Percentiles rank a stretch among this genome's conserved stretches.
phyloP scores from a whole-genome alignment of 1,140 invertebrate species.

The Drosophila littoralis region DNA sequence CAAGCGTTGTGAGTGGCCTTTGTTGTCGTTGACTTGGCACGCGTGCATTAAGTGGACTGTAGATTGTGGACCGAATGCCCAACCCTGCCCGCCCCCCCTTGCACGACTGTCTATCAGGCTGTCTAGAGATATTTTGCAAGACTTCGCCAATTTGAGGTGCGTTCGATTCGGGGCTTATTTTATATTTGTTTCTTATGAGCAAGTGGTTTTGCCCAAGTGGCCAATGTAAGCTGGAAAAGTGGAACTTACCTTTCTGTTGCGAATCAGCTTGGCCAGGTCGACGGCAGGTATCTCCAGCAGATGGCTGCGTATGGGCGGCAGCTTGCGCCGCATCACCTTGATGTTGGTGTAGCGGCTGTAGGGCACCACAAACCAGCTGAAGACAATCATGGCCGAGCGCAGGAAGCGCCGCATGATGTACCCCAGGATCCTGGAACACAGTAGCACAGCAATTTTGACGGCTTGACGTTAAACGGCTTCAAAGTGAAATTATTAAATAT shows the following conservation, averaged over 20 bases:
- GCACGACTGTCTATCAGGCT: not conserved
- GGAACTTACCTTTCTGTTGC: slow-evolving; percentile 86
- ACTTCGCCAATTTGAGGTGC: slow-evolving; percentile 48
- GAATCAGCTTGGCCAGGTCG: slow-evolving; percentile 86
- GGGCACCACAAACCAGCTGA: slow-evolving; percentile 84
- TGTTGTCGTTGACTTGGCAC: slow-evolving; percentile 16
- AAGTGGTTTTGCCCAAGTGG: slow-evolving; percentile 13
- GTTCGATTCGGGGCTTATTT: slow-evolving; percentile 18
- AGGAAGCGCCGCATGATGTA: slow-evolving; percentile 84
- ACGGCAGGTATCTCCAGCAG: slow-evolving; percentile 87
- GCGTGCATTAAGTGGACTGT: slow-evolving; percentile 5
- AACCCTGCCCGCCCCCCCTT: too few species aligned
- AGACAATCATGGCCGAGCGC: slow-evolving; percentile 84
- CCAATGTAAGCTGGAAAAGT: slow-evolving; percentile 1
- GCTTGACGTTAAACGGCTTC: slow-evolving; percentile 47
- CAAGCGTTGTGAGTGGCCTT: slow-evolving; percentile 29
- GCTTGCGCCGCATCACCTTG: slow-evolving; percentile 86
- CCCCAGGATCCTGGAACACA: slow-evolving; percentile 84
- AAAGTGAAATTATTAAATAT: slow-evolving; percentile 34
- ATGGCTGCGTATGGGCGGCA: slow-evolving; percentile 86
- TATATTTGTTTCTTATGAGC: not conserved
- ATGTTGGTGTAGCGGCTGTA: slow-evolving; percentile 86
- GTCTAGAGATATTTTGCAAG: slow-evolving; percentile 61
- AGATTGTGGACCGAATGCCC: slow-evolving; percentile 5
- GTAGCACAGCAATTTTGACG: slow-evolving; percentile 84